A percentile compares a stretch with the other conserved stretches of the same genome.
These are phyloP conservation scores for Malurus cyaneus DNA, from an alignment of 2,113 vertebrate genomes.

Conservation along the genomic window DNA sequence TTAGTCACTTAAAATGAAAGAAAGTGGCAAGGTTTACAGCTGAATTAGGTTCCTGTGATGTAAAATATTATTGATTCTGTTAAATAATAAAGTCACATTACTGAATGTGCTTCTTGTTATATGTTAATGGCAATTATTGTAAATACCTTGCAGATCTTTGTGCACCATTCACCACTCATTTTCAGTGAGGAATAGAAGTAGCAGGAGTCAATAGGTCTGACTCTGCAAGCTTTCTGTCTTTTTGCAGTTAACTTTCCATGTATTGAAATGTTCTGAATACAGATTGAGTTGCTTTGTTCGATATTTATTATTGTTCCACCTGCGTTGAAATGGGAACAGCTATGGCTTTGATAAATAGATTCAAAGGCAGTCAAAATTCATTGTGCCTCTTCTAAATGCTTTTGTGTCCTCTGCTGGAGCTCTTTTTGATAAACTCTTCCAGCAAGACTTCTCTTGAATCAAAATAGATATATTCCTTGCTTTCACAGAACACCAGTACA, in stretches of 20 bases:
- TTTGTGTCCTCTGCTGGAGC: slow-evolving; percentile 45
- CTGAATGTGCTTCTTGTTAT: neutral
- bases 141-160: slow-evolving; percentile 39
- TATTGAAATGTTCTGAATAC: slow-evolving; percentile 47
- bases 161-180: neutral
- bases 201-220: slow-evolving; percentile 4
- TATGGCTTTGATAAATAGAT: slow-evolving; percentile 42
- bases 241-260: slow-evolving; percentile 4
- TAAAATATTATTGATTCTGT: neutral
- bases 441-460: neutral
- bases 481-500: neutral
- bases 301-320: slow-evolving; percentile 53
- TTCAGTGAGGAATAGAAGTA: neutral
- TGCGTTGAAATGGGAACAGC: neutral
- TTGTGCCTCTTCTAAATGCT: slow-evolving; percentile 19
- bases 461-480: neutral
- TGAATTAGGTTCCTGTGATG: neutral
- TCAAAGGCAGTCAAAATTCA: slow-evolving; percentile 53
- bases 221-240: slow-evolving; percentile 19
- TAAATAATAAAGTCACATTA: slow-evolving; percentile 25
- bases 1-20: neutral
- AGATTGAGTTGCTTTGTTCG: slow-evolving; percentile 32
- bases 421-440: slow-evolving; percentile 11
- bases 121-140: neutral
- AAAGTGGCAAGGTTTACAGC: neutral